A percentile compares a stretch with the other conserved stretches of the same genome.
These are phyloP conservation scores for Poicephalus meyeri DNA, from an alignment of 2,113 vertebrate species.

Conservation along the genomic window DNA sequence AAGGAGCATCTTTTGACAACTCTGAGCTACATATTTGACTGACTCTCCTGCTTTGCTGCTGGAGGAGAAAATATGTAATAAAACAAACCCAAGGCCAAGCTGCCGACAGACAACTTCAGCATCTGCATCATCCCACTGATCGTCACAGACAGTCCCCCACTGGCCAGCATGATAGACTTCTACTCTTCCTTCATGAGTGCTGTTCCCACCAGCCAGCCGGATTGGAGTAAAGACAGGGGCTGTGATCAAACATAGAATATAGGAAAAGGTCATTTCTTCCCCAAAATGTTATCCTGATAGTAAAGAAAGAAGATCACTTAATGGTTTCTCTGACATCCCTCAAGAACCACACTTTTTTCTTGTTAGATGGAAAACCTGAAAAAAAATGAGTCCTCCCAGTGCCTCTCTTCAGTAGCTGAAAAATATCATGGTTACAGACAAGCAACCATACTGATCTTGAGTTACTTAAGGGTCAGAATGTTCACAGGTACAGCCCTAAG, in stretches of 20 bases:
- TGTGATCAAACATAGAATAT: slow-evolving; percentile 28
- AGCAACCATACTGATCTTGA: not conserved
- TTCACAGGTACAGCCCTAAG: not conserved
- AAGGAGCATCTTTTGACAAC: not conserved
- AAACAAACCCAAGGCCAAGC: slow-evolving; percentile 89
- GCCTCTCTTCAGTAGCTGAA: not conserved
- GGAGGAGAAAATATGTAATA: not conserved
- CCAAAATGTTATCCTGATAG: not conserved
- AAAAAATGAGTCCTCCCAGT: not conserved
- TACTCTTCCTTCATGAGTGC: slow-evolving; percentile 83
- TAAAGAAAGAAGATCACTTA: not conserved
- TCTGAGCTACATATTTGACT: not conserved
- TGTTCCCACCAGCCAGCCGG: slow-evolving; percentile 83
- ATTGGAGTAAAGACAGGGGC: slow-evolving; percentile 73
- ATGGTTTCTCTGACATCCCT: not conserved
- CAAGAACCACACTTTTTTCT: not conserved
- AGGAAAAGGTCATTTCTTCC: not conserved
- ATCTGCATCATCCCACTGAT: slow-evolving; percentile 95
- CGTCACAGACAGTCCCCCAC: slow-evolving; percentile 96
- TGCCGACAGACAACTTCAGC: slow-evolving; percentile 97
- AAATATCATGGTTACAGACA: not conserved
- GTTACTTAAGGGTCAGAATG: not conserved
- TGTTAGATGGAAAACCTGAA: not conserved
- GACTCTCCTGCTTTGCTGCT: not conserved
- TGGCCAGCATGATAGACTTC: slow-evolving; percentile 89